These are phyloP conservation scores for Azorinus chamasolen DNA, from an alignment of 2,888 invertebrate genomes.

Conservation along the genomic window DNA sequence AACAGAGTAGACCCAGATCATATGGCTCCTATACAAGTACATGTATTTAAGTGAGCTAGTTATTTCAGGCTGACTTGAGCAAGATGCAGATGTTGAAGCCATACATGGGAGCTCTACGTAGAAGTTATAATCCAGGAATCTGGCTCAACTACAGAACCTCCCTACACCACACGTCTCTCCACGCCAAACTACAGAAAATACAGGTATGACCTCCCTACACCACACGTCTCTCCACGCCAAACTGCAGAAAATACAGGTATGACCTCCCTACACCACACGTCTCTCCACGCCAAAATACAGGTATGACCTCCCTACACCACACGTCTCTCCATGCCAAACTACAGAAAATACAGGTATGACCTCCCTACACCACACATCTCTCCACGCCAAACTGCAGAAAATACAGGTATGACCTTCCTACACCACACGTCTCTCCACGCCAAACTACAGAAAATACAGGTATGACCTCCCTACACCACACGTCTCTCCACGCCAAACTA, in stretches of 20 bases:
- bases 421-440: no score
- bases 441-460: no score
- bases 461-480: no score
- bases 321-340: conserved; percentile 91
- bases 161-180: conserved; percentile 90
- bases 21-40: no score
- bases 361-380: no score
- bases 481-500: no score
- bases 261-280: conserved; percentile 91
- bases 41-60: no score
- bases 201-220: conserved; percentile 89
- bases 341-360: conserved; percentile 89
- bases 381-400: no score
- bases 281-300: conserved; percentile 91
- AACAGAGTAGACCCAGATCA: no score
- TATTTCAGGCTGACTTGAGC: conserved; percentile 91
- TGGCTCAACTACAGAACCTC: conserved; percentile 92
- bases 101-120: conserved; percentile 92
- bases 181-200: conserved; percentile 90
- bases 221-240: conserved; percentile 91
- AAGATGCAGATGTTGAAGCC: conserved; percentile 96
- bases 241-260: conserved; percentile 90
- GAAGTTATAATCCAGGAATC: conserved; percentile 91
- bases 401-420: no score
- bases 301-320: conserved; percentile 90